These are phyloP conservation scores for Palythoa grandis DNA, from an alignment of 92 coral and sea anemone species.

Conservation along the genomic window DNA sequence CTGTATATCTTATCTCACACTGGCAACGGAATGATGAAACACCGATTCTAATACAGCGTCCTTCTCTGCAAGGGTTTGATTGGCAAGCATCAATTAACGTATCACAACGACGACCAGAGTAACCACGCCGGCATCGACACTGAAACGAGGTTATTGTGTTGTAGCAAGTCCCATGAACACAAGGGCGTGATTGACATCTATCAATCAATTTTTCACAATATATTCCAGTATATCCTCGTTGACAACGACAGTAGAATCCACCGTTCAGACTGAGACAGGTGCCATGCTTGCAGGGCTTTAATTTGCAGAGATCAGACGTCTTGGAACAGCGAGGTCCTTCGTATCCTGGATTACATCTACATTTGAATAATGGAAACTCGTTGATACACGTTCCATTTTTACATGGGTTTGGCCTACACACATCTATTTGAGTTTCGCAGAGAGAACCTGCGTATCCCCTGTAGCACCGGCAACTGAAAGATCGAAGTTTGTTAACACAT, in stretches of 20 bases:
- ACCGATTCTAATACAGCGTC: constrained; percentile 52
- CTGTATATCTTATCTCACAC: constrained; percentile 67
- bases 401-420: constrained; percentile 65
- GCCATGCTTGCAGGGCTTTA: constrained; percentile 80
- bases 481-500: constrained; percentile 48
- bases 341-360: constrained; percentile 77
- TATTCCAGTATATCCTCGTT: constrained; percentile 70
- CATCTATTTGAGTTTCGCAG: constrained; percentile 40
- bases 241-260: constrained; percentile 68
- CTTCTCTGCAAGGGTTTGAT: constrained; percentile 79
- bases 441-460: constrained; percentile 53
- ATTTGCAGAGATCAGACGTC: constrained; percentile 65
- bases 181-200: constrained; percentile 76
- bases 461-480: constrained; percentile 64
- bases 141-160: constrained; percentile 59
- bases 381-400: constrained; percentile 72
- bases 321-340: constrained; percentile 74
- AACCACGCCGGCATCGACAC: constrained; percentile 75
- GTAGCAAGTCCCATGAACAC: constrained; percentile 75
- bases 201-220: constrained; percentile 68
- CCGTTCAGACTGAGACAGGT: constrained; percentile 59
- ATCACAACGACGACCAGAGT: constrained; percentile 68
- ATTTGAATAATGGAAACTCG: constrained; percentile 54
- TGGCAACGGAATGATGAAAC: constrained; percentile 55
- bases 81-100: constrained; percentile 60